Conservation (phyloP, 1,140 invertebrate genomes). For the Rhizoglyphus robini region DNA sequence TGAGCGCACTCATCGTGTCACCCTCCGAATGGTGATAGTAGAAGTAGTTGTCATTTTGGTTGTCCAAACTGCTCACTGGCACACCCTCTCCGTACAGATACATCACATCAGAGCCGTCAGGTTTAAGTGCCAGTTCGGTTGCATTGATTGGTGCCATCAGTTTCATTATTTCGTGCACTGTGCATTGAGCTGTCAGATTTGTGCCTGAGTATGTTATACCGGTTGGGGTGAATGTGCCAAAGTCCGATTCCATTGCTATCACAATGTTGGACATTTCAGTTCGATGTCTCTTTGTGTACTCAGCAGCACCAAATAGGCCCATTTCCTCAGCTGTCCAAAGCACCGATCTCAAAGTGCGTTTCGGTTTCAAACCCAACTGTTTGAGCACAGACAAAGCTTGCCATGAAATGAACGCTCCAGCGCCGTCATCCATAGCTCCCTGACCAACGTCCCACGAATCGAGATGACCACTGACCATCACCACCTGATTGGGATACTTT, state of each 20-base stretch:
- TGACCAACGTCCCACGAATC: too few relatives aligned
- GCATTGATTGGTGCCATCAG: too few relatives aligned
- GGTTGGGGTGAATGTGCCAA: slow-evolving; percentile 58
- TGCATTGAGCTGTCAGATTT: slow-evolving; percentile 25
- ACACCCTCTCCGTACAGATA: slow-evolving; percentile 46
- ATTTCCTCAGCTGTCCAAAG: slow-evolving; percentile 72
- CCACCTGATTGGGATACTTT: slow-evolving; percentile 44
- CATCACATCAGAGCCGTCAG: slow-evolving; percentile 49
- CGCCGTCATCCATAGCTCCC: too few relatives aligned
- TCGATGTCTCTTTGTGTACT: slow-evolving; percentile 48
- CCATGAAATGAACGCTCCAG: too few relatives aligned
- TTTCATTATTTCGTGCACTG: slow-evolving; percentile 20
- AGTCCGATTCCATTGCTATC: slow-evolving; percentile 66
- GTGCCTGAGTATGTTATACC: slow-evolving; percentile 47
- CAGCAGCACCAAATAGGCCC: slow-evolving; percentile 48
- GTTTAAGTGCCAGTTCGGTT: slow-evolving; percentile 42
- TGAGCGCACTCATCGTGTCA: slow-evolving; percentile 61
- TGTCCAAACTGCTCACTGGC: slow-evolving; percentile 51
- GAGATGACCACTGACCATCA: slow-evolving; percentile 63
- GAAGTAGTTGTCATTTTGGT: slow-evolving; percentile 57
- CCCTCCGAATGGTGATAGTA: slow-evolving; percentile 65
- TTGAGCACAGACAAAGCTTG: too few relatives aligned
- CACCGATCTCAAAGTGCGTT: slow-evolving; percentile 54
- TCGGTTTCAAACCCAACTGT: too few relatives aligned
- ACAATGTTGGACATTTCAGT: slow-evolving; percentile 48